Percentiles rank a stretch among this genome's conserved stretches.
phyloP scores from a whole-genome alignment of 2,888 invertebrate genomes.

The Microdon myrmicae region DNA sequence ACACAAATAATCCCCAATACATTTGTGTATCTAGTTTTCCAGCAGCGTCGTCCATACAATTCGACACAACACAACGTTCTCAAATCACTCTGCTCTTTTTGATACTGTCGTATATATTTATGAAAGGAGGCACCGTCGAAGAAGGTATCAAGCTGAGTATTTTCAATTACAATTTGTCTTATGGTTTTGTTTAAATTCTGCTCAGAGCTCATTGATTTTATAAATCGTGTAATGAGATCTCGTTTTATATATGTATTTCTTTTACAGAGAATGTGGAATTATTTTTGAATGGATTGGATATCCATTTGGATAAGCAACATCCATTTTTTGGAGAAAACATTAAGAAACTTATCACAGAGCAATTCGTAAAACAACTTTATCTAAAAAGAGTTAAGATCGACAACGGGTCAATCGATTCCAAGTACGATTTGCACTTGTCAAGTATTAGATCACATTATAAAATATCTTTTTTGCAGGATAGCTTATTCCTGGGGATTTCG shows the following conservation, averaged over 20 bases:
- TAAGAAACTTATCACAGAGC: slow-evolving; percentile 57
- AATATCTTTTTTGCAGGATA: slow-evolving; percentile 44
- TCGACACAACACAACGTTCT: slow-evolving; percentile 50
- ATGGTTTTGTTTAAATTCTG: background rate
- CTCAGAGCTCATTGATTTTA: too few relatives aligned
- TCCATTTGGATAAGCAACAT: slow-evolving; percentile 54
- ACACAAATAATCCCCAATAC: slow-evolving; percentile 52
- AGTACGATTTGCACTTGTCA: background rate
- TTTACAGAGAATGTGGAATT: too few relatives aligned
- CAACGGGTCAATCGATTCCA: background rate
- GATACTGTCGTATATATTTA: slow-evolving; percentile 57
- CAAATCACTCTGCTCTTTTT: slow-evolving; percentile 56
- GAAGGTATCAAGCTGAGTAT: slow-evolving; percentile 52
- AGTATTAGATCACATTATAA: background rate
- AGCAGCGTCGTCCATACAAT: slow-evolving; percentile 44
- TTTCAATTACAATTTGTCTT: background rate
- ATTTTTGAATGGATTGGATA: slow-evolving; percentile 55
- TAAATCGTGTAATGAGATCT: too few relatives aligned
- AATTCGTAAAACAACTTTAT: slow-evolving; percentile 58
- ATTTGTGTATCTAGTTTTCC: slow-evolving; percentile 54
- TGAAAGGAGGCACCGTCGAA: slow-evolving; percentile 55
- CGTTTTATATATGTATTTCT: too few relatives aligned
- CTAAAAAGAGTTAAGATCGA: slow-evolving; percentile 55
- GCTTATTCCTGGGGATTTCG: slow-evolving; percentile 57
- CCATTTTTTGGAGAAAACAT: slow-evolving; percentile 55